Evolutionary conservation across 2,888 invertebrate species (phyloP).

Genomic region (Cheiracanthium punctorium): DNA sequence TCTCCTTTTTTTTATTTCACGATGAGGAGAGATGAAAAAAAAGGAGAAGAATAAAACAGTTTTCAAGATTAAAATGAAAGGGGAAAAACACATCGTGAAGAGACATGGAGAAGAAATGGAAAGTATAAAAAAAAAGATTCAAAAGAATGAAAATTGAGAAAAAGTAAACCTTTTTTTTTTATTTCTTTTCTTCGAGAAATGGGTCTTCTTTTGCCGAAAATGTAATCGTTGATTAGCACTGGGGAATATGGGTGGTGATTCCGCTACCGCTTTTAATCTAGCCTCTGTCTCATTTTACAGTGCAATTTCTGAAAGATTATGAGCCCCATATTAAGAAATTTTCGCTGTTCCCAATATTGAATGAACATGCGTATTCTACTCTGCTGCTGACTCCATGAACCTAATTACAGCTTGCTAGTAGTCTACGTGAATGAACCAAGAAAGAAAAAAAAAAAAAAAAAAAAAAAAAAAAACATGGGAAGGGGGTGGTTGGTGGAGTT

Average conservation of each 20-base stretch:
- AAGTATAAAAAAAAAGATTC: background rate
- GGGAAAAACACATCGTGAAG: slow-evolving; percentile 43
- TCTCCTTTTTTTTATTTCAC: slow-evolving; percentile 20
- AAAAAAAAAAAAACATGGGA: background rate
- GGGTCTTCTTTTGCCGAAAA: slow-evolving; percentile 14
- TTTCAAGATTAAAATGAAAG: slow-evolving; percentile 58
- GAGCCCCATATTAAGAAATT: background rate
- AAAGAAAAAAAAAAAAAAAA: too few species aligned
- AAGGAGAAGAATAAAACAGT: slow-evolving; percentile 57
- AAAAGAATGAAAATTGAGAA: slow-evolving; percentile 23
- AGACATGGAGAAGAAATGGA: background rate
- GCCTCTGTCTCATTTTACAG: slow-evolving; percentile 37
- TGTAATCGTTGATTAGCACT: slow-evolving; percentile 62
- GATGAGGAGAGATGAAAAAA: background rate
- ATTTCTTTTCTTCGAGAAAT: slow-evolving; percentile 39
- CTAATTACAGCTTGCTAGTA: background rate
- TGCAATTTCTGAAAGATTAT: background rate
- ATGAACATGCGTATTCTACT: background rate
- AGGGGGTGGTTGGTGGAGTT: too few species aligned
- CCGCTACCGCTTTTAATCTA: slow-evolving; percentile 43
- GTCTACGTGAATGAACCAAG: too few species aligned
- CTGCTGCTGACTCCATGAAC: background rate
- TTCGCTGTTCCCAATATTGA: background rate
- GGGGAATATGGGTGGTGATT: slow-evolving; percentile 49
- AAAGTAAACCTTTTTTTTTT: too few species aligned